Conservation (phyloP, 1,140 invertebrate genomes). For the Drosophila obscura region DNA sequence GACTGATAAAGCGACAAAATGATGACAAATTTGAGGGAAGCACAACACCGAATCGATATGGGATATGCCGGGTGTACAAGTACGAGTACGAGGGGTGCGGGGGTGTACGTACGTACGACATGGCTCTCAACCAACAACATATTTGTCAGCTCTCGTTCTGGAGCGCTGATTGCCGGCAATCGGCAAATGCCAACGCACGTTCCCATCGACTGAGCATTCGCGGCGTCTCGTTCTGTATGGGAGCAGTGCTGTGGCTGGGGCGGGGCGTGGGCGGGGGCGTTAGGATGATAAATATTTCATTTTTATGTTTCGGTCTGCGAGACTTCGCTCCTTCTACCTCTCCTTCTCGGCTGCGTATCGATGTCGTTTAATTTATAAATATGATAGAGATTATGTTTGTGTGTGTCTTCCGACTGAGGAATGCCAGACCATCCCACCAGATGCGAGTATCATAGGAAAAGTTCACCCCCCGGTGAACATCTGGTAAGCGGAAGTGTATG, state of each 20-base stretch:
- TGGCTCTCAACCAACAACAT: conserved; percentile 12
- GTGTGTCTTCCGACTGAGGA: conserved; percentile 16
- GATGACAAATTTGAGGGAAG: conserved; percentile 66
- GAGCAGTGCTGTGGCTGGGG: conserved; percentile 44
- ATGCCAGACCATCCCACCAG: not conserved
- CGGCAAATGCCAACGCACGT: conserved; percentile 71
- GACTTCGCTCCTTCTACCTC: conserved; percentile 20
- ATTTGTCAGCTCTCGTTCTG: conserved; percentile 58
- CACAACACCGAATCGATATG: conserved; percentile 13
- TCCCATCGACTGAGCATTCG: conserved; percentile 5
- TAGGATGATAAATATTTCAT: conserved; percentile 74
- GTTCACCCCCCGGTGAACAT: conserved; percentile 35
- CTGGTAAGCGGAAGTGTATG: conserved; percentile 67
- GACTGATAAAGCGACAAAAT: conserved; percentile 43
- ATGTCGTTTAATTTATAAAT: conserved; percentile 77
- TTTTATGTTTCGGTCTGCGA: conserved; percentile 54
- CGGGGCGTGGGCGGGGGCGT: conserved; percentile 18
- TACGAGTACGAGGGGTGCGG: too few relatives aligned
- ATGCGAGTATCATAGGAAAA: too few relatives aligned
- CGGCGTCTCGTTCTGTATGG: too few relatives aligned
- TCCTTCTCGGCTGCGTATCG: conserved; percentile 44
- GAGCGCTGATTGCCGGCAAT: conserved; percentile 70
- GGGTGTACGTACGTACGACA: not conserved
- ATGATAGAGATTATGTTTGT: conserved; percentile 72
- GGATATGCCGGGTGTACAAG: not conserved